These are phyloP conservation scores for Phania funesta DNA, from an alignment of 2,888 invertebrate genomes.

Conservation along the genomic window DNA sequence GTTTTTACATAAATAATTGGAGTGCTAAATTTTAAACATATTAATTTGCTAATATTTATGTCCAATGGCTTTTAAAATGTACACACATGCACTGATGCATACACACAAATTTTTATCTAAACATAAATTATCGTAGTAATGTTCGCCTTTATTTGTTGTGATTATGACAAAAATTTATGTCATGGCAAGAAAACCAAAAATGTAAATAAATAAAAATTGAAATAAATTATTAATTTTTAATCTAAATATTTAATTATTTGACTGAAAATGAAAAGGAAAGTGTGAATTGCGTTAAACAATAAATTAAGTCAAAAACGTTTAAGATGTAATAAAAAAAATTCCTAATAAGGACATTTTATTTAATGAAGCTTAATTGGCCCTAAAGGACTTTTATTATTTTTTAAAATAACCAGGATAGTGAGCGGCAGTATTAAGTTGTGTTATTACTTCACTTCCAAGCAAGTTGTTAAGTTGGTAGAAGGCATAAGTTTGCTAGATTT, in stretches of 20 bases:
- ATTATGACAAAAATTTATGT: constrained; percentile 27
- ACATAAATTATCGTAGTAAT: constrained; percentile 48
- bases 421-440: no score
- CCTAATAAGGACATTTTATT: neutral
- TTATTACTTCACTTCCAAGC: no score
- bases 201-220: neutral
- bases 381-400: neutral
- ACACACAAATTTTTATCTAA: constrained; percentile 21
- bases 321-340: constrained; percentile 1
- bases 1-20: constrained; percentile 37
- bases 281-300: neutral
- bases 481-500: no score
- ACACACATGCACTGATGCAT: neutral
- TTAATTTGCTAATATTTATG: constrained; percentile 58
- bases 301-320: neutral
- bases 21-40: constrained; percentile 42
- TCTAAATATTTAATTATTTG: neutral
- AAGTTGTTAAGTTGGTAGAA: no score
- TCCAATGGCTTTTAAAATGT: constrained; percentile 44
- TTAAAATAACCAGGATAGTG: neutral
- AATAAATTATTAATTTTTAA: constrained; percentile 37
- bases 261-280: neutral
- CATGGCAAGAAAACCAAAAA: neutral
- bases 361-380: neutral
- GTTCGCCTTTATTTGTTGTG: constrained; percentile 9